These are phyloP conservation scores for Araneus ventricosus DNA, from an alignment of 1,140 invertebrate genomes.

Conservation along the genomic window DNA sequence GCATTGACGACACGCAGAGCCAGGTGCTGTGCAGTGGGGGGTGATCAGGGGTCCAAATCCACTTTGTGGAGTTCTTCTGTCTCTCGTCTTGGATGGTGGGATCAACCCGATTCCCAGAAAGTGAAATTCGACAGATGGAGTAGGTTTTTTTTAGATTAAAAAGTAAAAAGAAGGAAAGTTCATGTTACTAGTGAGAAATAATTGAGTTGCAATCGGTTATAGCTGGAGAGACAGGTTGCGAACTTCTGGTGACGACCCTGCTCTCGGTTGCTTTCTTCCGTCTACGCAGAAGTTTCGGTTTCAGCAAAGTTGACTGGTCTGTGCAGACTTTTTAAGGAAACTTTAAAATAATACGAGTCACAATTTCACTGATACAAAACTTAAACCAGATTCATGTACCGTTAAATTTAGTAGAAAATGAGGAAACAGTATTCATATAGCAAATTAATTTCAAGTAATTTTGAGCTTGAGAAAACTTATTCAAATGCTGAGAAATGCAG, in stretches of 20 bases:
- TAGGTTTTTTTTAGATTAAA: constrained; percentile 37
- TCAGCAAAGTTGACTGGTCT: neutral
- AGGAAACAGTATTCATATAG: too few species aligned
- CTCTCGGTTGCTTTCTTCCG: neutral
- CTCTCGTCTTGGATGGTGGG: constrained; percentile 39
- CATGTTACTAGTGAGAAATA: constrained; percentile 42
- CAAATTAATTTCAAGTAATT: too few species aligned
- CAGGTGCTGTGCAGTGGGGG: constrained; percentile 49
- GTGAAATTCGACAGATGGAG: constrained; percentile 74
- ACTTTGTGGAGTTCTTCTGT: constrained; percentile 15
- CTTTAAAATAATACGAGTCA: too few species aligned
- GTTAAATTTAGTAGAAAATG: too few species aligned
- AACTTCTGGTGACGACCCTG: too few species aligned
- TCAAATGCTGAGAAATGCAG: too few species aligned
- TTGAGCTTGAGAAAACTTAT: too few species aligned
- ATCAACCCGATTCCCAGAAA: constrained; percentile 74
- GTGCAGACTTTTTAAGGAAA: too few species aligned
- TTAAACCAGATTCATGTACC: too few species aligned
- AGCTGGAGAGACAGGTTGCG: too few species aligned
- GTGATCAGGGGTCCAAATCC: constrained; percentile 42
- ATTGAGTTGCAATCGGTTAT: constrained; percentile 4
- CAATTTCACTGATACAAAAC: too few species aligned
- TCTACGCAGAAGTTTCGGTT: neutral
- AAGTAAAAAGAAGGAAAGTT: constrained; percentile 43
- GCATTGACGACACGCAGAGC: constrained; percentile 44